A percentile compares a stretch with the other conserved stretches of the same genome.
Evolutionary conservation across 2,888 invertebrate genomes (phyloP).

Genomic region (Clusia tigrina): DNA sequence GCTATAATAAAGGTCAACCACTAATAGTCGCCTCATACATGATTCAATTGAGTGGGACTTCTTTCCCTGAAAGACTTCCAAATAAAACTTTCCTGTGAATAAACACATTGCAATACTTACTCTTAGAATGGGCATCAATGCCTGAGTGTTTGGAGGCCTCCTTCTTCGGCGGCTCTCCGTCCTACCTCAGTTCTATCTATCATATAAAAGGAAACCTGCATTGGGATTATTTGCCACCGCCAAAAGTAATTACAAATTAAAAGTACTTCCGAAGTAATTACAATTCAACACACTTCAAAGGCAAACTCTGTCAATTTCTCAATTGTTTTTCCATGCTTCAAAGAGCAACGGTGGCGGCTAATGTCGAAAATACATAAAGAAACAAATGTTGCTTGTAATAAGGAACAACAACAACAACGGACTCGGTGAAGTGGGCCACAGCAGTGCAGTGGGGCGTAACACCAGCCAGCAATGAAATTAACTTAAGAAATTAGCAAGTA

Average conservation of each 20-base stretch:
- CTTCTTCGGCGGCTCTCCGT: too few species aligned
- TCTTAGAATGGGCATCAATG: too few species aligned
- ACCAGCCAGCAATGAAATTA: not conserved
- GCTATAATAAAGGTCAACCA: too few species aligned
- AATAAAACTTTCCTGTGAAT: too few species aligned
- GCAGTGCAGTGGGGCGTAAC: not conserved
- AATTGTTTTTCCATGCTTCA: conserved; percentile 42
- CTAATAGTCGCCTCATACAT: too few species aligned
- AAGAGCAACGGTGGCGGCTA: conserved; percentile 16
- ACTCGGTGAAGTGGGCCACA: not conserved
- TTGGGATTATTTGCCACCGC: too few species aligned
- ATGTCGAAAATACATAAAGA: not conserved
- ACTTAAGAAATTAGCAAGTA: conserved; percentile 1
- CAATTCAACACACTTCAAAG: conserved; percentile 12
- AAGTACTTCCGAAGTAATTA: conserved; percentile 1
- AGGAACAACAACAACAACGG: not conserved
- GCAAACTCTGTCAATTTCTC: conserved; percentile 31
- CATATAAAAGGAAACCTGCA: too few species aligned
- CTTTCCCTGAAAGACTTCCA: too few species aligned
- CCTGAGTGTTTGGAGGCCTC: too few species aligned
- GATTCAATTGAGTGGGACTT: too few species aligned
- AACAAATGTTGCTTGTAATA: not conserved
- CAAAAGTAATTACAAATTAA: conserved; percentile 6
- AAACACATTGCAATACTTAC: too few species aligned
- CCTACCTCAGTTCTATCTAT: too few species aligned